Evolutionary conservation across 92 coral and sea anemone genomes (phyloP).

Genomic region (Epizoanthus ramosus): DNA sequence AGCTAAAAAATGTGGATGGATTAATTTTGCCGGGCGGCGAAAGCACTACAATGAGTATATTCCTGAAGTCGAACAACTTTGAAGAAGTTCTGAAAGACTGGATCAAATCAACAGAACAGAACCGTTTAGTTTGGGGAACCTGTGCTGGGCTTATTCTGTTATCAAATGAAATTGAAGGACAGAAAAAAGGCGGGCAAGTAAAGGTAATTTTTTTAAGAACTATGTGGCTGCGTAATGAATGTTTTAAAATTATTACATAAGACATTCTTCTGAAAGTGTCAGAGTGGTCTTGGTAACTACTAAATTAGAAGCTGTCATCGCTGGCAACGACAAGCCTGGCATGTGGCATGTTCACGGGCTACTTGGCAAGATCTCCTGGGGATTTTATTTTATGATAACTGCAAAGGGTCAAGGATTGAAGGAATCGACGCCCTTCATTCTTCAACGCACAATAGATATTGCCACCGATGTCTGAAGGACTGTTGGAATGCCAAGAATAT

Average conservation of each 20-base stretch:
- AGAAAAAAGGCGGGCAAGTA: conserved; percentile 77
- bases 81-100: conserved; percentile 69
- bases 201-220: conserved; percentile 50
- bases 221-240: background rate
- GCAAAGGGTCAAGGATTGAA: too few species aligned
- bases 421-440: too few species aligned
- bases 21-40: conserved; percentile 95
- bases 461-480: too few species aligned
- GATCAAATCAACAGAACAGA: conserved; percentile 64
- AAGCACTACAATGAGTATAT: conserved; percentile 82
- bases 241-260: background rate
- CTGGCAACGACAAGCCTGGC: background rate
- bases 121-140: conserved; percentile 86
- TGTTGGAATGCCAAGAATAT: too few species aligned
- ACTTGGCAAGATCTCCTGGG: too few species aligned
- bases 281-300: conserved; percentile 12
- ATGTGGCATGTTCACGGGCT: background rate
- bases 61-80: conserved; percentile 72
- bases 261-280: background rate
- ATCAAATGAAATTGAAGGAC: conserved; percentile 80
- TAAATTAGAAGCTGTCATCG: background rate
- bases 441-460: too few species aligned
- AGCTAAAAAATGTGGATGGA: conserved; percentile 75
- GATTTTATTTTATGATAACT: background rate
- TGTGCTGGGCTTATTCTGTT: conserved; percentile 93